Evolutionary conservation across 30 jellyfish, hydroid and myxozoan species (phyloP), one percentile per base, ranked within the genome.

Genomic region (Phacellophora camtschatica): DNA sequence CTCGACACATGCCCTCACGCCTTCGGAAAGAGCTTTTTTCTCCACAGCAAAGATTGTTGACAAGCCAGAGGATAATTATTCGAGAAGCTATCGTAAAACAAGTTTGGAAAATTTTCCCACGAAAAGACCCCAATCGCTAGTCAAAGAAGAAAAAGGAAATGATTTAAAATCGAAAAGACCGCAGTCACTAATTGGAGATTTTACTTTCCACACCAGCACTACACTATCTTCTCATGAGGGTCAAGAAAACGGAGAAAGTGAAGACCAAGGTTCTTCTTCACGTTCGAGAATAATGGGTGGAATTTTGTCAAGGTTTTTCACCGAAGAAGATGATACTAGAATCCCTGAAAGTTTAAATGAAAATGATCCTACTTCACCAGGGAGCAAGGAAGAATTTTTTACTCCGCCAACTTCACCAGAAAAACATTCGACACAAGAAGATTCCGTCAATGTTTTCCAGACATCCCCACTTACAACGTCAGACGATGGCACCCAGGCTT

Each of bases 251-350:
- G 9, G 37, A 5, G 16, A 37, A 13, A 46, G 79, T 25, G 35
- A 30, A 10, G 82, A 73, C 6, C n/a, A 15, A 11, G 91, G 66
- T 1, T 19, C 34, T 2, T 80, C 84, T 0, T 80, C 91, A 19
- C 45, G 91, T 22, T 80, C 91, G 16, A 62, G 91, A 19, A 80
- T 80, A 15, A 80, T 80, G 91, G 91, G 91, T 4, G 91, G 91
- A 3, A 80, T 80, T 22, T 35, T 80, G 42, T 80, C 91, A 37
- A 65, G 83, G 48, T 80, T 80, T 54, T 80, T 80, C 69, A 56
- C 86, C 30, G 86, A 73, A 6, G 86, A 73, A 22, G 64, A 48
- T n/a, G n/a, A n/a, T n/a, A n/a, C n/a, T n/a, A n/a, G n/a, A n/a
- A n/a, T n/a, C n/a, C n/a, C n/a, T n/a, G n/a, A n/a, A n/a, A n/a